phyloP scores from a whole-genome alignment of 2,888 invertebrate species.

The Himalopsyche japonica region DNA sequence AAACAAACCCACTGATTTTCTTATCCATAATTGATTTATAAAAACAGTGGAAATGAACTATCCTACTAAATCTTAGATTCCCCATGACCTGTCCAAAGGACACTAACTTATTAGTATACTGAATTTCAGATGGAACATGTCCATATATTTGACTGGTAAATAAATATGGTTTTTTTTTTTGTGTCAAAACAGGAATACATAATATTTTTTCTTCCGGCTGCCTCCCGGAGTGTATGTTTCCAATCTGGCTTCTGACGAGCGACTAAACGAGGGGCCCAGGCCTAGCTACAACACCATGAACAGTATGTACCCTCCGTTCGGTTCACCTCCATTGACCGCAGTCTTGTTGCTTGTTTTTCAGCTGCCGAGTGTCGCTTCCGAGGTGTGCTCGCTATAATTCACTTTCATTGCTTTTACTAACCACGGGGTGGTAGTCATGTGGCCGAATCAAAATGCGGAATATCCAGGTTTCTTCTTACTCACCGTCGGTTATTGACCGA shows the following conservation, averaged over 20 bases:
- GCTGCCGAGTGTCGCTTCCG: conserved; percentile 37
- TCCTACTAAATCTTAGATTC: too few relatives aligned
- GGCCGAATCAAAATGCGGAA: conserved; percentile 31
- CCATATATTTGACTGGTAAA: too few relatives aligned
- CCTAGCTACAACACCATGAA: conserved; percentile 58
- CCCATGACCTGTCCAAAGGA: too few relatives aligned
- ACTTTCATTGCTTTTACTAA: not conserved
- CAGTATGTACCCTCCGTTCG: conserved; percentile 49
- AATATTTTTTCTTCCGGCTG: not conserved
- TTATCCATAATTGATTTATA: too few relatives aligned
- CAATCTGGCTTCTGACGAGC: conserved; percentile 20
- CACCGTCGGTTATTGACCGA: not conserved
- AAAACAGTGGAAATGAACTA: too few relatives aligned
- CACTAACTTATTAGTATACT: too few relatives aligned
- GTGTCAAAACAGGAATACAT: not conserved
- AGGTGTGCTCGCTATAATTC: not conserved
- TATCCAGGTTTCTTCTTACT: conserved; percentile 35
- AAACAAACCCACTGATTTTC: too few relatives aligned
- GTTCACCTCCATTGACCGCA: not conserved
- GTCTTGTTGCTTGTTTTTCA: conserved; percentile 15
- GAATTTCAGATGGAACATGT: too few relatives aligned
- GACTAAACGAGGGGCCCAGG: conserved; percentile 43
- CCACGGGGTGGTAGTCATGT: conserved; percentile 17
- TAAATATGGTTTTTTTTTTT: not conserved
- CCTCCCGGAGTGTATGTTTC: not conserved